A percentile compares a stretch with the other conserved stretches of the same genome.
These are phyloP conservation scores for Bergia puertoricense DNA, from an alignment of 92 coral and sea anemone species.

Conservation along the genomic window DNA sequence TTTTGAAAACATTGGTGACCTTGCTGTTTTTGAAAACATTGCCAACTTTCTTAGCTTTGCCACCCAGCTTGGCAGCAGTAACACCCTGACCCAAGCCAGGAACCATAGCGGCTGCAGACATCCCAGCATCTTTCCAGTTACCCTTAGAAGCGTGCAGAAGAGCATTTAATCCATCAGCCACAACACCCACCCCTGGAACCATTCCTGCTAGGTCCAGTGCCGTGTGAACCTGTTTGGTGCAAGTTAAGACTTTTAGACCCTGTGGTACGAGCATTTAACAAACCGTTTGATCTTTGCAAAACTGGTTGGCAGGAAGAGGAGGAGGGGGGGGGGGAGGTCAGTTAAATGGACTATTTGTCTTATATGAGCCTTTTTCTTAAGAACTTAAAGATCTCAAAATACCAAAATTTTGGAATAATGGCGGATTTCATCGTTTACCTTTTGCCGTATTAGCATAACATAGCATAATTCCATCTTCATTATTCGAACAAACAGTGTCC, in stretches of 20 bases:
- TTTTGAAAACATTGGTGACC: neutral
- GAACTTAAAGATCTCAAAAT: too few species aligned
- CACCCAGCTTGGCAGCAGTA: neutral
- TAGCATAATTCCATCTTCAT: too few species aligned
- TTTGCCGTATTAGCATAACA: too few species aligned
- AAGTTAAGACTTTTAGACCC: too few species aligned
- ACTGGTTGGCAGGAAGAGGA: too few species aligned
- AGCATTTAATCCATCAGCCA: conserved; percentile 27
- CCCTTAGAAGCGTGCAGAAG: conserved; percentile 28
- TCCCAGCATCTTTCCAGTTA: conserved; percentile 14
- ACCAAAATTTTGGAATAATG: too few species aligned
- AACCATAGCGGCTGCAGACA: conserved; percentile 13
- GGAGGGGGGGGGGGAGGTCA: too few species aligned
- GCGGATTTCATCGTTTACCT: too few species aligned
- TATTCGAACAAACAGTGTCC: too few species aligned
- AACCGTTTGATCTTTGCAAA: neutral
- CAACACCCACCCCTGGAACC: neutral
- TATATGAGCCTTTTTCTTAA: too few species aligned
- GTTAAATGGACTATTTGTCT: too few species aligned
- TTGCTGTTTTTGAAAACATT: neutral
- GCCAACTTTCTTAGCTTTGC: neutral
- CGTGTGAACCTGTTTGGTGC: conserved; percentile 13
- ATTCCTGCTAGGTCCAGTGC: neutral
- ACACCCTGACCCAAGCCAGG: conserved; percentile 31
- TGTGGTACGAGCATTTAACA: too few species aligned